A percentile compares a stretch with the other conserved stretches of the same genome.
Conservation (phyloP, 2,888 invertebrate genomes). For the Hydraecia micacea region DNA sequence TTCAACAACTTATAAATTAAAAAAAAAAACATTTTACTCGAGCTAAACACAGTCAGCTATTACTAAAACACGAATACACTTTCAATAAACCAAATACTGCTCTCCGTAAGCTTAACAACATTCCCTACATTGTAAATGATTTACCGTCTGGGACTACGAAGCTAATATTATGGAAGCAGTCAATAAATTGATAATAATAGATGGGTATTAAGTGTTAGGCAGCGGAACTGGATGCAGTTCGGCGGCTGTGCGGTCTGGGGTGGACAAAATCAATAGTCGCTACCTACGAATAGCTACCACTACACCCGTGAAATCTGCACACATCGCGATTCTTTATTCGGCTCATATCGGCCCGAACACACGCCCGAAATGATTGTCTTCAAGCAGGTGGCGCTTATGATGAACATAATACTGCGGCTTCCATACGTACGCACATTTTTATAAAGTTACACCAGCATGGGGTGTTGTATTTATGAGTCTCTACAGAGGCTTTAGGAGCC, state of each 20-base stretch:
- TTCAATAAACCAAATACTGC: slow-evolving; percentile 23
- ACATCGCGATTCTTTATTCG: slow-evolving; percentile 86
- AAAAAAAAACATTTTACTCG: not conserved
- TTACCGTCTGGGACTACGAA: slow-evolving; percentile 46
- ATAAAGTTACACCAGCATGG: slow-evolving; percentile 43
- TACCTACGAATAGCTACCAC: slow-evolving; percentile 85
- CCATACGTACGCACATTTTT: slow-evolving; percentile 66
- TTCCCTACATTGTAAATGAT: slow-evolving; percentile 32
- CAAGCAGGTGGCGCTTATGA: slow-evolving; percentile 81
- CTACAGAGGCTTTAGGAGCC: slow-evolving; percentile 28
- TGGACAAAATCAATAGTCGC: slow-evolving; percentile 90
- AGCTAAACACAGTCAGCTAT: not conserved
- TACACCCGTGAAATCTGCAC: slow-evolving; percentile 84
- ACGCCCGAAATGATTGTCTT: slow-evolving; percentile 79
- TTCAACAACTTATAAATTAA: not conserved
- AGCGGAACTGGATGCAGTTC: slow-evolving; percentile 80
- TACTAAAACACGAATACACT: not conserved
- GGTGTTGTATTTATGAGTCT: slow-evolving; percentile 46
- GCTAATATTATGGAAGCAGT: slow-evolving; percentile 71
- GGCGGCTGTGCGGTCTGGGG: slow-evolving; percentile 84
- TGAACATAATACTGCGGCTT: slow-evolving; percentile 69
- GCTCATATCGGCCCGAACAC: slow-evolving; percentile 77
- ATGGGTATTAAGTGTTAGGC: slow-evolving; percentile 79
- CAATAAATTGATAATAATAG: slow-evolving; percentile 85
- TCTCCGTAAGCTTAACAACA: slow-evolving; percentile 34